These are phyloP conservation scores for Apocheima hispidaria DNA, from an alignment of 2,888 invertebrate species.

Conservation along the genomic window DNA sequence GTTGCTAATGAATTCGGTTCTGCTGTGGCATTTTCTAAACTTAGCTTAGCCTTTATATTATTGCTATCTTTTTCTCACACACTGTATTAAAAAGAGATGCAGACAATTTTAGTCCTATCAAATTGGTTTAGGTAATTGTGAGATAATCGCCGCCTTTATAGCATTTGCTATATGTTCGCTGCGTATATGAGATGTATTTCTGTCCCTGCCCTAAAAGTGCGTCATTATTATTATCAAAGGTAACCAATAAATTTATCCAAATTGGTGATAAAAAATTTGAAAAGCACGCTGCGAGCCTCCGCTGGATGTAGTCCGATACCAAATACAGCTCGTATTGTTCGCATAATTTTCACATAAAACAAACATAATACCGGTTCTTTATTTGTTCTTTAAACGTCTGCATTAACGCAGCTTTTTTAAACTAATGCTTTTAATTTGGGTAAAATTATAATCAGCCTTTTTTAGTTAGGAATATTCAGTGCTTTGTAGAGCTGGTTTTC, in stretches of 20 bases:
- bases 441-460: conserved; percentile 3
- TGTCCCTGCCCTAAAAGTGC: conserved; percentile 28
- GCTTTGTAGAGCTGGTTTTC: neutral
- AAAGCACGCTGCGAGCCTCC: conserved; percentile 40
- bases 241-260: conserved; percentile 51
- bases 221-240: conserved; percentile 46
- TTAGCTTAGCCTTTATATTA: no score
- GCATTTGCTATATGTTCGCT: conserved; percentile 20
- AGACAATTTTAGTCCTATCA: no score
- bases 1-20: no score
- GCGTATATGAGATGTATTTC: conserved; percentile 29
- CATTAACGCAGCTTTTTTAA: conserved; percentile 14
- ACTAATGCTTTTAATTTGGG: conserved; percentile 11
- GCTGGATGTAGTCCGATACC: conserved; percentile 49
- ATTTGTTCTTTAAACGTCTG: conserved; percentile 28
- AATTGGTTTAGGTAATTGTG: no score
- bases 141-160: no score
- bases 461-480: conserved; percentile 11
- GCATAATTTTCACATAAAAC: conserved; percentile 41
- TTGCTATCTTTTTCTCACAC: no score
- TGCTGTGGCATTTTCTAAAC: no score
- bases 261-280: conserved; percentile 48
- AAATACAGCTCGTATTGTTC: conserved; percentile 44
- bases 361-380: conserved; percentile 23
- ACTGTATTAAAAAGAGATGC: no score